Percentiles rank a stretch among this genome's conserved stretches.
Evolutionary conservation across 2,888 invertebrate species (phyloP).

Genomic region (Eristalis pertinax): DNA sequence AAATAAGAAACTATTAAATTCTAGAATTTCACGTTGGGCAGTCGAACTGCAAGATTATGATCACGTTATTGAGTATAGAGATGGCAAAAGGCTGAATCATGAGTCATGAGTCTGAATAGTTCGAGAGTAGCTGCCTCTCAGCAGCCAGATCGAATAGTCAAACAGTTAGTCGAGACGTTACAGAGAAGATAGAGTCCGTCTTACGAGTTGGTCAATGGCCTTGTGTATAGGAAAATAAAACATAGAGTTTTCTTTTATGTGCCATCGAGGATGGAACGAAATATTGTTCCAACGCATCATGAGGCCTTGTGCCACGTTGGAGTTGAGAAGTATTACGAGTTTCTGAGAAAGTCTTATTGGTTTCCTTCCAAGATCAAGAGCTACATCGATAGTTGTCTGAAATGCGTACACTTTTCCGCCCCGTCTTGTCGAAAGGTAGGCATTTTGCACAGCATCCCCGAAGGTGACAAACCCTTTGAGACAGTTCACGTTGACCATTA

Average conservation of each 20-base stretch:
- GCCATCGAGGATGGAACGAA: too few relatives aligned
- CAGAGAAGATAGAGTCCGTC: constrained; percentile 60
- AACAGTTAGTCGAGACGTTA: constrained; percentile 56
- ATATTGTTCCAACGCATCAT: constrained; percentile 65
- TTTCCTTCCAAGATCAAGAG: constrained; percentile 35
- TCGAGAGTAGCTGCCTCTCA: too few relatives aligned
- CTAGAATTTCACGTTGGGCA: too few relatives aligned
- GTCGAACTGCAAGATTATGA: too few relatives aligned
- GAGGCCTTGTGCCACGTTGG: constrained; percentile 75
- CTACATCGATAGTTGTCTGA: constrained; percentile 32
- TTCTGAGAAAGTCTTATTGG: constrained; percentile 75
- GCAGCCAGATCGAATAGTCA: constrained; percentile 70
- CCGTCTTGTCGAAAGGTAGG: constrained; percentile 32
- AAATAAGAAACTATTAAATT: too few relatives aligned
- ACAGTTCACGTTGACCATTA: constrained; percentile 80
- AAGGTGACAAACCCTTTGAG: constrained; percentile 24
- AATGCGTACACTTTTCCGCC: constrained; percentile 75
- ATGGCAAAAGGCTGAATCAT: too few relatives aligned
- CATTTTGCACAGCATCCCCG: constrained; percentile 15
- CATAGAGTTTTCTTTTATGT: constrained; percentile 47
- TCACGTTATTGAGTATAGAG: too few relatives aligned
- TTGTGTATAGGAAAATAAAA: constrained; percentile 43
- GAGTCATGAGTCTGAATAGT: too few relatives aligned
- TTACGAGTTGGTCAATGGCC: constrained; percentile 51
- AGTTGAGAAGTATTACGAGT: constrained; percentile 74